Conservation (phyloP, 2,888 invertebrate genomes). For the Adelognathus sp. region DNA sequence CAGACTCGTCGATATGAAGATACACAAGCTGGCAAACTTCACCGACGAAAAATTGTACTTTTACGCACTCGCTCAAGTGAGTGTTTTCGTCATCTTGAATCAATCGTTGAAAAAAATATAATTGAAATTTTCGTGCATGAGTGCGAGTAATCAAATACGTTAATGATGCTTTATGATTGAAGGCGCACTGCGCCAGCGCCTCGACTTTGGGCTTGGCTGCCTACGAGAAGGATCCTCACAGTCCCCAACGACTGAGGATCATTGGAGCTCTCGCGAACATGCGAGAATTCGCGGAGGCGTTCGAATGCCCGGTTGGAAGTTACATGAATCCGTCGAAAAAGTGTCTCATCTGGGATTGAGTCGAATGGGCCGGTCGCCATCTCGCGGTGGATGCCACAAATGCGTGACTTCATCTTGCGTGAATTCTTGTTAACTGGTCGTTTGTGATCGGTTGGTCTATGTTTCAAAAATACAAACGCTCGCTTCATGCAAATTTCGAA, state of each 20-base stretch:
- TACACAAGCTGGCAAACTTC: background rate
- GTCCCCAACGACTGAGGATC: constrained; percentile 85
- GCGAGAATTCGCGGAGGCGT: constrained; percentile 84
- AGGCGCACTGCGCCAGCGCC: background rate
- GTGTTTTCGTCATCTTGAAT: background rate
- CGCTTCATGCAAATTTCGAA: no score
- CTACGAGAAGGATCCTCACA: constrained; percentile 85
- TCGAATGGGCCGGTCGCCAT: background rate
- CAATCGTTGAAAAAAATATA: background rate
- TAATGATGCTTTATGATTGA: background rate
- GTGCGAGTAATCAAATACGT: no score
- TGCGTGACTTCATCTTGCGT: no score
- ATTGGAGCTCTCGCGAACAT: constrained; percentile 86
- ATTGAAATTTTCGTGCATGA: no score
- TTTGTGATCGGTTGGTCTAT: no score
- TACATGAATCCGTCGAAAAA: constrained; percentile 86
- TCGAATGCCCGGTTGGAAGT: constrained; percentile 83
- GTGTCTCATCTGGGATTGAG: constrained; percentile 84
- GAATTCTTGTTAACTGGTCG: no score
- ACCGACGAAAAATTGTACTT: background rate
- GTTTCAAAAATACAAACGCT: no score
- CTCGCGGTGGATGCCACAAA: background rate
- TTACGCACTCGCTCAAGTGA: background rate
- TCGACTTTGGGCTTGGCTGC: background rate
- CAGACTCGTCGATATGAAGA: background rate